Conservation (phyloP, 2,113 vertebrate species). For the Pachypanchax playfairii region DNA sequence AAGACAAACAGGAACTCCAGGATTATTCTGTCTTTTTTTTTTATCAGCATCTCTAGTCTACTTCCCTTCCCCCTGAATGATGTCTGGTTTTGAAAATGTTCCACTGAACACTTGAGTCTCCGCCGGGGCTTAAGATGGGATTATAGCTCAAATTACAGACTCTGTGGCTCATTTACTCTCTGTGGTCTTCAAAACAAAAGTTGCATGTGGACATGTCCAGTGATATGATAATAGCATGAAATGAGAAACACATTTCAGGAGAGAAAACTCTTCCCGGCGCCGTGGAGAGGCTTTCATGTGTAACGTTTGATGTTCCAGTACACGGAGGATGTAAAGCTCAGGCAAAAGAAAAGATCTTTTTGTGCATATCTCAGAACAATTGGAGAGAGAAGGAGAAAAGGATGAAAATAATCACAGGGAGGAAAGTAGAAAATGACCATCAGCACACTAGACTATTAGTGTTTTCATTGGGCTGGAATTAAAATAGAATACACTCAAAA, state of each 20-base stretch:
- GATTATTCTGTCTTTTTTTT: conserved; percentile 68
- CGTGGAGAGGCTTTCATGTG: conserved; percentile 57
- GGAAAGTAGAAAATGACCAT: not conserved
- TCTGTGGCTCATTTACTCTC: conserved; percentile 75
- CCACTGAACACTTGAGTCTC: conserved; percentile 67
- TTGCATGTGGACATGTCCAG: conserved; percentile 70
- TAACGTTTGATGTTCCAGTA: conserved; percentile 60
- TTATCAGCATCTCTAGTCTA: conserved; percentile 67
- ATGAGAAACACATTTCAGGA: conserved; percentile 76
- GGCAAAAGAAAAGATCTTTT: conserved; percentile 35
- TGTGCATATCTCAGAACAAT: conserved; percentile 6
- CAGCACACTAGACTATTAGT: not conserved
- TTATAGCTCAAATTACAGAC: conserved; percentile 76
- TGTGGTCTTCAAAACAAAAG: conserved; percentile 72
- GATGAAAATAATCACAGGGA: not conserved
- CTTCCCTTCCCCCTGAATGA: conserved; percentile 47
- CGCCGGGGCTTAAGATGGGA: conserved; percentile 61
- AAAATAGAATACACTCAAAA: conserved; percentile 6
- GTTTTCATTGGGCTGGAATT: not conserved
- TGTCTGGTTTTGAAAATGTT: conserved; percentile 73
- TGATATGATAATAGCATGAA: conserved; percentile 76
- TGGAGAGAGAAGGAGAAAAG: not conserved
- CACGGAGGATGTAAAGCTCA: conserved; percentile 36
- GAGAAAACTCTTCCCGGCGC: conserved; percentile 43
- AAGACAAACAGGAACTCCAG: conserved; percentile 70